Evolutionary conservation across 1,140 invertebrate genomes (phyloP).

Genomic region (Heliconius eleuchia): DNA sequence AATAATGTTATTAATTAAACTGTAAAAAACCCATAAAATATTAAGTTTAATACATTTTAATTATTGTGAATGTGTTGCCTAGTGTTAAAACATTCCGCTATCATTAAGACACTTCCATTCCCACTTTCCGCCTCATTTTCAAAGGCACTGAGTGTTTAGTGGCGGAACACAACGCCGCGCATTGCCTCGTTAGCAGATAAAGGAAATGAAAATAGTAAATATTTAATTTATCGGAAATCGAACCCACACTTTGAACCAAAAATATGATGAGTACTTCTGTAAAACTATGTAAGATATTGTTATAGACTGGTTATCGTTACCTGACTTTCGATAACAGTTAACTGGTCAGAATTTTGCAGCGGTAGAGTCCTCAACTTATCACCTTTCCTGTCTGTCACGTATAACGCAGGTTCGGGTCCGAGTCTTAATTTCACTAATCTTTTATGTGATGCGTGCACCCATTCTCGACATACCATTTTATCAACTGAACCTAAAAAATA

Average conservation of each 20-base stretch:
- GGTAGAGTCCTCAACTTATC: constrained; percentile 92
- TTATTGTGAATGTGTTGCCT: background rate
- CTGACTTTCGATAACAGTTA: constrained; percentile 92
- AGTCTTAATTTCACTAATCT: constrained; percentile 95
- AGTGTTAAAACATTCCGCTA: too few relatives aligned
- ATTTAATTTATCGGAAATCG: too few relatives aligned
- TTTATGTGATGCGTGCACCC: constrained; percentile 96
- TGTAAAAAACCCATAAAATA: background rate
- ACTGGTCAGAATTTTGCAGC: constrained; percentile 87
- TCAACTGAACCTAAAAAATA: constrained; percentile 86
- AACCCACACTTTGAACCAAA: too few relatives aligned
- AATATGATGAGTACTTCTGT: too few relatives aligned
- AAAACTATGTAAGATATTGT: background rate
- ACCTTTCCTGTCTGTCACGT: constrained; percentile 93
- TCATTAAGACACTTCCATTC: too few relatives aligned
- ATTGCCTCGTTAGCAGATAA: too few relatives aligned
- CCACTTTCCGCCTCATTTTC: too few relatives aligned
- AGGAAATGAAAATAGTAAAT: too few relatives aligned
- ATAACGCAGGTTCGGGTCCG: constrained; percentile 90
- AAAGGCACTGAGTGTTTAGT: too few relatives aligned
- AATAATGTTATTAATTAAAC: background rate
- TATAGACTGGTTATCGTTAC: constrained; percentile 47
- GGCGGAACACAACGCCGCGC: too few relatives aligned
- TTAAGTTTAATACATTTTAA: background rate
- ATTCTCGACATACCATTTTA: constrained; percentile 96